Percentiles rank a stretch among this genome's conserved stretches.
These are phyloP conservation scores for Itoplectis maculator DNA, from an alignment of 2,888 invertebrate species.

Conservation along the genomic window DNA sequence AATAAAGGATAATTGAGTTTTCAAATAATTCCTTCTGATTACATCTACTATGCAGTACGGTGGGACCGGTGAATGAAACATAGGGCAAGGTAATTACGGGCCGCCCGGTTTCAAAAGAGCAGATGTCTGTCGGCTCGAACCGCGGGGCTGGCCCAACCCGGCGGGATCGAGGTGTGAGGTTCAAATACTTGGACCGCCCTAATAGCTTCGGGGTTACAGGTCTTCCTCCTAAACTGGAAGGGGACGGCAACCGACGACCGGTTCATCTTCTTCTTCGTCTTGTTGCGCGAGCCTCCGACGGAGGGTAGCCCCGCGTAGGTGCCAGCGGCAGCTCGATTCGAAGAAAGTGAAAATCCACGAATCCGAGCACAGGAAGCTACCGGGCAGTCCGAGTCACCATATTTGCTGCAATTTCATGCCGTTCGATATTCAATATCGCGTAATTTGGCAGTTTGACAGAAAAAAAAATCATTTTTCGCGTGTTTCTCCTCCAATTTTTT, in stretches of 20 bases:
- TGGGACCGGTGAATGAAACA: slow-evolving; percentile 80
- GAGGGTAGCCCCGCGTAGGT: slow-evolving; percentile 42
- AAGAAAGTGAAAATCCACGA: slow-evolving; percentile 46
- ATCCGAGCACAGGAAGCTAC: slow-evolving; percentile 17
- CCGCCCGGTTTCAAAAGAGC: slow-evolving; percentile 83
- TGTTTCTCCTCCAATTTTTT: too few species aligned
- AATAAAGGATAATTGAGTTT: slow-evolving; percentile 84
- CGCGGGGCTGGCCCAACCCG: slow-evolving; percentile 59
- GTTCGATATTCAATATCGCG: too few species aligned
- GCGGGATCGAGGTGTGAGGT: slow-evolving; percentile 83
- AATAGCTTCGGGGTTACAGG: slow-evolving; percentile 82
- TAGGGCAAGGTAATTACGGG: slow-evolving; percentile 83
- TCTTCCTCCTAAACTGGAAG: slow-evolving; percentile 77
- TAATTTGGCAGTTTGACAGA: too few species aligned
- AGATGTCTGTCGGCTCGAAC: slow-evolving; percentile 79
- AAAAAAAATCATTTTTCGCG: too few species aligned
- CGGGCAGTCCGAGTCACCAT: neutral
- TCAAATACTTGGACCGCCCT: slow-evolving; percentile 83
- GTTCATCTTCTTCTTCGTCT: slow-evolving; percentile 48
- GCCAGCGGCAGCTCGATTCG: slow-evolving; percentile 57
- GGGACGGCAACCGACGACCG: slow-evolving; percentile 52
- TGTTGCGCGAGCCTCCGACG: slow-evolving; percentile 42
- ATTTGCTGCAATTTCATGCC: too few species aligned
- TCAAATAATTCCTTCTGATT: slow-evolving; percentile 84
- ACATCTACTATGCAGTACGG: slow-evolving; percentile 76